Evolutionary conservation across 2,113 vertebrate species (phyloP).

Genomic region (Anolis carolinensis): DNA sequence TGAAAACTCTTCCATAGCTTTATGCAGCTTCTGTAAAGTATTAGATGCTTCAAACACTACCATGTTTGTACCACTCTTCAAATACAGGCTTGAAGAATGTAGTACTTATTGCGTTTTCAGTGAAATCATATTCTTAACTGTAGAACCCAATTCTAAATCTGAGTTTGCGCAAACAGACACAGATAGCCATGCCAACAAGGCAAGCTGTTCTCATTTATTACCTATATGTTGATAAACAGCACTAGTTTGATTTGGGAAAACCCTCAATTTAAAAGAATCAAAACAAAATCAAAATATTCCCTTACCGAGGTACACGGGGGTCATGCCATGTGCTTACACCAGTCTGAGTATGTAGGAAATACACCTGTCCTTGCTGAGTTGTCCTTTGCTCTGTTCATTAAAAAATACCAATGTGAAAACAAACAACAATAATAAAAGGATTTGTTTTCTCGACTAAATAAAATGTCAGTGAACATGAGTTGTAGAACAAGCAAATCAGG

Average conservation of each 20-base stretch:
- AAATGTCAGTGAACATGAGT: neutral
- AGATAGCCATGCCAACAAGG: neutral
- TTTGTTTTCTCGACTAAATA: neutral
- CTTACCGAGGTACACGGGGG: constrained; percentile 93
- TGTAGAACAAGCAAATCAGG: neutral
- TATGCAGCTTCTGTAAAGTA: neutral
- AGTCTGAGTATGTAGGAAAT: constrained; percentile 96
- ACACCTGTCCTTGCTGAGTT: constrained; percentile 95
- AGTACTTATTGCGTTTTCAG: neutral
- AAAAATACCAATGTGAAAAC: constrained; percentile 40
- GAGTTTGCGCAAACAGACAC: neutral
- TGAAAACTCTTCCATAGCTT: neutral
- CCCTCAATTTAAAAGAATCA: constrained; percentile 11
- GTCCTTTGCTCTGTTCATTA: constrained; percentile 91
- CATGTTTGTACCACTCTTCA: neutral
- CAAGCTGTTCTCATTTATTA: neutral
- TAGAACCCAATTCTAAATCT: neutral
- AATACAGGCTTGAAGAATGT: neutral
- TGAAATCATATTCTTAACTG: neutral
- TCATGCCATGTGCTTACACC: constrained; percentile 98
- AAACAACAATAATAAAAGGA: constrained; percentile 38
- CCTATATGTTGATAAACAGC: neutral
- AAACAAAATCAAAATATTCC: neutral
- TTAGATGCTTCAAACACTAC: neutral
- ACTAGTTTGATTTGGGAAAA: neutral